These are phyloP conservation scores for Cotesia typhae DNA, from an alignment of 1,140 invertebrate genomes.

Conservation along the genomic window DNA sequence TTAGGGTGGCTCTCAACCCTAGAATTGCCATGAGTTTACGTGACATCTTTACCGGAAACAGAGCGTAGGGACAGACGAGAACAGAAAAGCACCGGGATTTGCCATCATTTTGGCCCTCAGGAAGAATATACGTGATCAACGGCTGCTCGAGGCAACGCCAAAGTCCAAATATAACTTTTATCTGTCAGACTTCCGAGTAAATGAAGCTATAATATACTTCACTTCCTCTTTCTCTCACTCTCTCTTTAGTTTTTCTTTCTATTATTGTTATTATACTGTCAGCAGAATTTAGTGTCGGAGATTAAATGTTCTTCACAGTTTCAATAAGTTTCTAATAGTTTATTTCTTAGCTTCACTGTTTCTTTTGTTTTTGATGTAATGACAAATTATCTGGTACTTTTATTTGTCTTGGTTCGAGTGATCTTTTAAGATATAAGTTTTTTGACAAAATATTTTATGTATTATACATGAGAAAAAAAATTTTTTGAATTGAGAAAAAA, in stretches of 20 bases:
- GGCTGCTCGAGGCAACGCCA: constrained; percentile 10
- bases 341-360: too few relatives aligned
- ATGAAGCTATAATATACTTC: constrained; percentile 10
- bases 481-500: too few relatives aligned
- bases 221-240: not conserved
- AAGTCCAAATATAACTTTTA: constrained; percentile 26
- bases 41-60: constrained; percentile 21
- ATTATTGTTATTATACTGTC: constrained; percentile 2
- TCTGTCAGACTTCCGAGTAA: constrained; percentile 15
- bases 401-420: too few relatives aligned
- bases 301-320: too few relatives aligned
- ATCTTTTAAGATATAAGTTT: too few relatives aligned
- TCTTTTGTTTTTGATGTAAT: too few relatives aligned
- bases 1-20: not conserved
- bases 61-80: not conserved
- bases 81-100: constrained; percentile 11
- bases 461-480: too few relatives aligned
- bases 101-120: constrained; percentile 18
- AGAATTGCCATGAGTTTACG: not conserved
- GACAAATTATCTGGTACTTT: too few relatives aligned
- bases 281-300: not conserved
- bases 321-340: too few relatives aligned
- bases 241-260: not conserved
- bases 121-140: constrained; percentile 30
- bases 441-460: too few relatives aligned